phyloP scores from a whole-genome alignment of 2,797 vertebrate species.

The Bryconaethiops microstoma region DNA sequence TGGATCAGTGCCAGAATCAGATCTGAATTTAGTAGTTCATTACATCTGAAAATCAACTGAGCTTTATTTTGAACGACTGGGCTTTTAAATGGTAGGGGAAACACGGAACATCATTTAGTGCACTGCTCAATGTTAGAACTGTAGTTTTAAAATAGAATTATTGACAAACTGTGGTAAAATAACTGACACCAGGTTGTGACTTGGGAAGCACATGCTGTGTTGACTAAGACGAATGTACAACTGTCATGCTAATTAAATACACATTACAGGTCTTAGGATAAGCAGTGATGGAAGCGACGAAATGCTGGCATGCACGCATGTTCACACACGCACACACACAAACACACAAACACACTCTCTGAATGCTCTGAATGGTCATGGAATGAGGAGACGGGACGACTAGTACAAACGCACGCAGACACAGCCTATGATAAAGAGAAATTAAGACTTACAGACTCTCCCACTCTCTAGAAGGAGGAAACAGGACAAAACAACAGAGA shows the following conservation, averaged over 20 bases:
- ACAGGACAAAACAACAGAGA: conserved; percentile 85
- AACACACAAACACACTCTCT: conserved; percentile 39
- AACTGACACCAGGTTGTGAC: conserved; percentile 26
- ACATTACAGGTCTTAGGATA: conserved; percentile 40
- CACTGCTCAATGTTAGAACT: neutral
- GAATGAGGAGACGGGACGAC: conserved; percentile 21
- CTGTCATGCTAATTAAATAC: conserved; percentile 54
- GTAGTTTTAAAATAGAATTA: neutral
- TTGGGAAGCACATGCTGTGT: conserved; percentile 63
- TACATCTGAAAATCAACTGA: too few species aligned
- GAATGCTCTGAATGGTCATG: conserved; percentile 7
- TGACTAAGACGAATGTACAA: conserved; percentile 29
- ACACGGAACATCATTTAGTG: neutral
- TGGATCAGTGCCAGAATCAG: too few species aligned
- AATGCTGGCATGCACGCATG: conserved; percentile 20
- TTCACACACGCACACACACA: neutral
- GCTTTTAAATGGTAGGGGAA: too few species aligned
- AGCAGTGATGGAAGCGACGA: conserved; percentile 34
- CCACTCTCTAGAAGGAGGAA: conserved; percentile 92
- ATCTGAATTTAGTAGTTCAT: too few species aligned
- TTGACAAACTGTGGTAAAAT: neutral
- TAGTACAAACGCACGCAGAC: conserved; percentile 58
- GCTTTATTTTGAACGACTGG: too few species aligned
- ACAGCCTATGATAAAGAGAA: conserved; percentile 71
- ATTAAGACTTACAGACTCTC: conserved; percentile 95